A percentile compares a stretch with the other conserved stretches of the same genome.
These are phyloP conservation scores for Ochlodes sylvanus DNA, from an alignment of 2,888 invertebrate genomes.

Conservation along the genomic window DNA sequence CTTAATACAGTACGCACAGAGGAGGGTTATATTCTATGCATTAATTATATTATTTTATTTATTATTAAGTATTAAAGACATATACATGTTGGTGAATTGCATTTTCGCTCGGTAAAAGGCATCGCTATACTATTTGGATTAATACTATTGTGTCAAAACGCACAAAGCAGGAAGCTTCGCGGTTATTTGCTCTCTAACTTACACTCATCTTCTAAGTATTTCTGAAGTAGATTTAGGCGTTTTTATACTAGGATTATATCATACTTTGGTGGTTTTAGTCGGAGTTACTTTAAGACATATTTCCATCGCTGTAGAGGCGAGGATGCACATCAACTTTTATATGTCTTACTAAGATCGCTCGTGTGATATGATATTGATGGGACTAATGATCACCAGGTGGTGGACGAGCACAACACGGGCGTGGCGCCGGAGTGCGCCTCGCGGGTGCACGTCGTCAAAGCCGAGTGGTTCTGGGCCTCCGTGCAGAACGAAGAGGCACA, in stretches of 20 bases:
- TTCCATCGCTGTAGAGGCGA: not conserved
- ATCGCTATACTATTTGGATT: not conserved
- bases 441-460: conserved; percentile 92
- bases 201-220: not conserved
- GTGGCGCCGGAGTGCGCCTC: conserved; percentile 89
- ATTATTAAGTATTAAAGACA: not conserved
- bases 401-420: conserved; percentile 91
- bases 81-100: conserved; percentile 1
- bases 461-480: conserved; percentile 99
- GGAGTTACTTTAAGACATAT: too few relatives aligned
- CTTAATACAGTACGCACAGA: conserved; percentile 45
- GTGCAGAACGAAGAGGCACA: conserved; percentile 98
- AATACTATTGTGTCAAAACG: not conserved
- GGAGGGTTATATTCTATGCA: conserved; percentile 40
- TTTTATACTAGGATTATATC: too few relatives aligned
- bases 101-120: not conserved
- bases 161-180: not conserved
- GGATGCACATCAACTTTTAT: not conserved
- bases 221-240: not conserved
- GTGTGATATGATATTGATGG: not conserved
- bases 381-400: conserved; percentile 85
- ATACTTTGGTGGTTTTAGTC: too few relatives aligned
- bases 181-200: not conserved
- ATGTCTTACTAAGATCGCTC: too few relatives aligned
- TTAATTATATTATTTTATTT: conserved; percentile 18